phyloP scores from a whole-genome alignment of 2,113 vertebrate species.

The Bettongia penicillata region DNA sequence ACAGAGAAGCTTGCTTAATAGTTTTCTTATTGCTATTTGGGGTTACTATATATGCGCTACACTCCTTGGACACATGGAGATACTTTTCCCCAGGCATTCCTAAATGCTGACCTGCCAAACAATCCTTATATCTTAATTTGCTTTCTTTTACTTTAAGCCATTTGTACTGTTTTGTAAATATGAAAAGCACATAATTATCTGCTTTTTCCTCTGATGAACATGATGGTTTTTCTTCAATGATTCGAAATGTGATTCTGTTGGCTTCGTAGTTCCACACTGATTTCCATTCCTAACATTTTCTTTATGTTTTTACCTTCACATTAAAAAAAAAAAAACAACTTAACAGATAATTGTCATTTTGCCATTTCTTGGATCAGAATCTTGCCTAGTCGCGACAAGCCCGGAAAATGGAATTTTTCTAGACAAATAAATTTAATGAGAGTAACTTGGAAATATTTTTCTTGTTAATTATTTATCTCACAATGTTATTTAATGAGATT shows the following conservation, averaged over 20 bases:
- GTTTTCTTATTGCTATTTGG: not conserved
- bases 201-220: not conserved
- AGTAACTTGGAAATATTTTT: too few species aligned
- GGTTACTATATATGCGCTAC: not conserved
- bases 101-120: not conserved
- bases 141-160: not conserved
- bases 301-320: not conserved
- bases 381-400: not conserved
- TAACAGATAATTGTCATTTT: not conserved
- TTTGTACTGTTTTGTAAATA: not conserved
- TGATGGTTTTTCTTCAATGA: not conserved
- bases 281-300: not conserved
- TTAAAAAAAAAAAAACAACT: not conserved
- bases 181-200: not conserved
- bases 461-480: too few species aligned
- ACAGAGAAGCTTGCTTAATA: not conserved
- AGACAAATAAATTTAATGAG: too few species aligned
- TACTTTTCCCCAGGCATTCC: not conserved
- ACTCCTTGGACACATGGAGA: not conserved
- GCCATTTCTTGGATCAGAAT: not conserved
- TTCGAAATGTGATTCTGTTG: not conserved
- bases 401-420: too few species aligned
- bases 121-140: not conserved
- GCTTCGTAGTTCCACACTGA: not conserved
- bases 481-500: too few species aligned